Evolutionary conservation across 2,888 invertebrate species (phyloP).

Genomic region (Pycnomerus fuliginosus): DNA sequence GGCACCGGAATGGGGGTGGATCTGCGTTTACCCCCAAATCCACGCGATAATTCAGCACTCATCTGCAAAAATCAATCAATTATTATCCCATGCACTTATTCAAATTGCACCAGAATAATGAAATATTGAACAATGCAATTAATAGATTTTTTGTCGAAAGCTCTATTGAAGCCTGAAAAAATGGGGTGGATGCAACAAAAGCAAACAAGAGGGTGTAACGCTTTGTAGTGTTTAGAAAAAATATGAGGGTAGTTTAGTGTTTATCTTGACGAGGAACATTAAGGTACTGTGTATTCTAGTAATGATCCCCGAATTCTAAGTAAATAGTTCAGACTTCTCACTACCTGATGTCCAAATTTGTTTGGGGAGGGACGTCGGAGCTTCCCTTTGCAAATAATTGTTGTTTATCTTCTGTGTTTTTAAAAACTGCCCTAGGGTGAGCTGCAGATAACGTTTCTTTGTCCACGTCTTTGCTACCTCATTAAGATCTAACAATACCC

Average conservation of each 20-base stretch:
- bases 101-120: background rate
- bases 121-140: no score
- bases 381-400: no score
- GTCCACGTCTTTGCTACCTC: no score
- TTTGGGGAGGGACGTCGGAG: no score
- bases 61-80: slow-evolving; percentile 29
- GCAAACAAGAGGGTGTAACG: slow-evolving; percentile 13
- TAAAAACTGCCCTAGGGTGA: no score
- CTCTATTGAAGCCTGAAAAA: background rate
- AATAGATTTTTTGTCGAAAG: background rate
- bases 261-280: slow-evolving; percentile 20
- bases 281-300: slow-evolving; percentile 24
- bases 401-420: no score
- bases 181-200: no score
- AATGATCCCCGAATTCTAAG: slow-evolving; percentile 28
- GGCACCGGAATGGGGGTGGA: slow-evolving; percentile 56
- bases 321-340: slow-evolving; percentile 22
- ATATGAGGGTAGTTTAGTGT: slow-evolving; percentile 19
- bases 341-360: slow-evolving; percentile 12
- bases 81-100: background rate
- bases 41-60: slow-evolving; percentile 27
- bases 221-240: slow-evolving; percentile 22
- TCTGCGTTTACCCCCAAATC: slow-evolving; percentile 35
- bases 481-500: no score
- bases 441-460: no score